A percentile compares a stretch with the other conserved stretches of the same genome.
Conservation (phyloP, 2,113 vertebrate genomes). For the Cromileptes altivelis region DNA sequence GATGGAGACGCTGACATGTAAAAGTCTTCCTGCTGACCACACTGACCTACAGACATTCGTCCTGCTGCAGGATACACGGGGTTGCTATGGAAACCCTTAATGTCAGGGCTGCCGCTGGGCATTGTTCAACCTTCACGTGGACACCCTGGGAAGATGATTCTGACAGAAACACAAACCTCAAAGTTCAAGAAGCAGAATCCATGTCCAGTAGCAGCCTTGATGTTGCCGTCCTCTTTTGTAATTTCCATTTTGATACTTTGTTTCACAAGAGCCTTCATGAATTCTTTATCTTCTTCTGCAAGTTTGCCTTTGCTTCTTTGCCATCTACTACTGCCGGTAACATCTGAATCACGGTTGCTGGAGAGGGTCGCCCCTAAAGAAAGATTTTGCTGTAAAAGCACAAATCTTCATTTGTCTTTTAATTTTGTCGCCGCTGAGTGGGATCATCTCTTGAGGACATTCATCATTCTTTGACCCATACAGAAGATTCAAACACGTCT, state of each 20-base stretch:
- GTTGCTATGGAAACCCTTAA: slow-evolving; percentile 52
- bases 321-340: slow-evolving; percentile 53
- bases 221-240: slow-evolving; percentile 19
- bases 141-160: slow-evolving; percentile 27
- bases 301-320: slow-evolving; percentile 78
- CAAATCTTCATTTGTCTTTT: slow-evolving; percentile 39
- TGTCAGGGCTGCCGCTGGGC: slow-evolving; percentile 42
- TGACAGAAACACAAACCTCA: slow-evolving; percentile 63
- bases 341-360: slow-evolving; percentile 28
- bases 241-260: slow-evolving; percentile 61
- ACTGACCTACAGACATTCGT: slow-evolving; percentile 33
- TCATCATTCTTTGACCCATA: background rate
- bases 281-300: slow-evolving; percentile 72
- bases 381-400: slow-evolving; percentile 54
- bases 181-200: slow-evolving; percentile 46
- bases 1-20: slow-evolving; percentile 99
- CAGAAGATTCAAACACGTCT: background rate
- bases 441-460: slow-evolving; percentile 14
- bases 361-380: slow-evolving; percentile 19
- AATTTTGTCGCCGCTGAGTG: background rate
- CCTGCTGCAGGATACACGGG: slow-evolving; percentile 22
- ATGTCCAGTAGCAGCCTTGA: slow-evolving; percentile 67
- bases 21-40: slow-evolving; percentile 34
- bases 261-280: slow-evolving; percentile 81
- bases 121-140: slow-evolving; percentile 15